Base-by-base conservation (phyloP, 2,797 vertebrate genomes). In the Artibeus jamaicensis region DNA sequence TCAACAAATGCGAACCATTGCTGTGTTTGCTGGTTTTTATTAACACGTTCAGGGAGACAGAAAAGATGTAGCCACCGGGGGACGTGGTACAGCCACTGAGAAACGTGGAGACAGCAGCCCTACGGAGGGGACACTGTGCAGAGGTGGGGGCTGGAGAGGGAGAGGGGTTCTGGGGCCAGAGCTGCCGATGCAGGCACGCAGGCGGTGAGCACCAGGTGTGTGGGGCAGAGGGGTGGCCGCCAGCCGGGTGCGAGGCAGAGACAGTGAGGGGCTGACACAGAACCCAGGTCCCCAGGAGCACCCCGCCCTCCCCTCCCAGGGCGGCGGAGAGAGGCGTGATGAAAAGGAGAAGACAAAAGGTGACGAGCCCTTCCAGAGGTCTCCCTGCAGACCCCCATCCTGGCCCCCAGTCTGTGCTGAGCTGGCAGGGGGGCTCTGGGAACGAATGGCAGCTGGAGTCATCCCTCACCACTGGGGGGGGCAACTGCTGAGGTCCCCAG, bases 201-300 rank as follows among this genome's bases (percentile, higher is more conserved):
- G 59, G 6, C 2, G 0, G 11, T n/a, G 57, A 48, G n/a, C 1
- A 1, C 59, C 46, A 15, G 39, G 26, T 6, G 3, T 2, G 14
- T 0, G 3, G 26, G 67, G 32, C 32, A 65, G 68, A 67, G 59
- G 57, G 59, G 57, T 37, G 73, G 74, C 9, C 26, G 32, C 50
- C 0, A 0, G 26, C 2, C 10, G 53, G 34, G 77, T n/a, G 37
- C 76, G 57, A 29, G 44, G 37, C 55, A 76, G 42, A 39, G 70
- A 5, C 21, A 22, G 32, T 2, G 24, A 89, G 70, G 65, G 46
- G 44, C 77, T 37, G 18, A 11, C 26, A 62, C 6, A 12, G 46
- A 46, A 10, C 29, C 42, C 82, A n/a, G 7, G 29, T 32, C 50
- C 50, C 37, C 32, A 5, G 37, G 76, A 65, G n/a, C 68, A 32